Percentiles rank a stretch among this genome's conserved stretches.
Evolutionary conservation across 2,797 vertebrate genomes (phyloP).

Genomic region (Acanthurus lineatus): DNA sequence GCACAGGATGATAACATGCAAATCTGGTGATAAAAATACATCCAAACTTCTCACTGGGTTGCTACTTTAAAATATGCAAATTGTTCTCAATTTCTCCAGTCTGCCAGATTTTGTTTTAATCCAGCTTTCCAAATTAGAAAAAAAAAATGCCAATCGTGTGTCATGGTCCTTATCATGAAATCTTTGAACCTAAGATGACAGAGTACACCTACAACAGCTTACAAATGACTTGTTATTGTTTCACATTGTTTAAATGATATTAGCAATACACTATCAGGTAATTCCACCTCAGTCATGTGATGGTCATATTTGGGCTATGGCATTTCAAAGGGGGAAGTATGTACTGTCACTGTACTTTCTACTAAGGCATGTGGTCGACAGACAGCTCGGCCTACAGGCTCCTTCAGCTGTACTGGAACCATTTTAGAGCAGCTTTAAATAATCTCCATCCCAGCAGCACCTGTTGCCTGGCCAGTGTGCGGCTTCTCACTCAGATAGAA

Average conservation of each 20-base stretch:
- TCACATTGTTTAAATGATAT: not conserved
- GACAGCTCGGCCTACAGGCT: constrained; percentile 59
- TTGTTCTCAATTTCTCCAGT: constrained; percentile 28
- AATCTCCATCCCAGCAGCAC: constrained; percentile 79
- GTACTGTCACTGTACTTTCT: constrained; percentile 77
- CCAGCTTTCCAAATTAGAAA: not conserved
- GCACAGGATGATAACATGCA: constrained; percentile 60
- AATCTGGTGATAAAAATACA: constrained; percentile 70
- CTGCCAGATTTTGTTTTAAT: not conserved
- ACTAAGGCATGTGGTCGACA: constrained; percentile 71
- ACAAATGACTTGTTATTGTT: not conserved
- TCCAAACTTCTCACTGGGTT: constrained; percentile 27
- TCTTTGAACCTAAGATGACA: not conserved
- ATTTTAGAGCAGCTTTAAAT: constrained; percentile 83
- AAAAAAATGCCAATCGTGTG: not conserved
- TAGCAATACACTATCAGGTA: constrained; percentile 32
- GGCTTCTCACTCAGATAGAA: constrained; percentile 64
- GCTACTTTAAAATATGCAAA: constrained; percentile 73
- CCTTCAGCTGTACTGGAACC: constrained; percentile 77
- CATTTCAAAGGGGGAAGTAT: constrained; percentile 78
- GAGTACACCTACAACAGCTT: not conserved
- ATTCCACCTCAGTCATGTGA: constrained; percentile 68
- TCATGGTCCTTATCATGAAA: not conserved
- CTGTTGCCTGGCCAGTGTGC: constrained; percentile 65
- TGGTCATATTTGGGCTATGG: constrained; percentile 63